Percentiles rank a stretch among this genome's conserved stretches.
phyloP scores from a whole-genome alignment of 2,888 invertebrate genomes.

The Steromphala cineraria region DNA sequence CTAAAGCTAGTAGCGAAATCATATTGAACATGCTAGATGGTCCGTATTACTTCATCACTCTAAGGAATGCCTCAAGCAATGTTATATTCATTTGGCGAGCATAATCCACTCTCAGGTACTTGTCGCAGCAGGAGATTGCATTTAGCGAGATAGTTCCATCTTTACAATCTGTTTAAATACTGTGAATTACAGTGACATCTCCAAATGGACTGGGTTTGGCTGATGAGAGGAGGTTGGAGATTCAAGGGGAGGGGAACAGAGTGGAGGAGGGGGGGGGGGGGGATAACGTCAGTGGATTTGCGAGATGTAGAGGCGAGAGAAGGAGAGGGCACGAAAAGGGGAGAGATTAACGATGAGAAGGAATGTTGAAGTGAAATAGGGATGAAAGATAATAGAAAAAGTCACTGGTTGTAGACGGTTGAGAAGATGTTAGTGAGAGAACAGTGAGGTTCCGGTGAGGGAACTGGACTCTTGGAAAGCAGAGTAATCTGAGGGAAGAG shows the following conservation, averaged over 20 bases:
- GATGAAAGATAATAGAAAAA: too few species aligned
- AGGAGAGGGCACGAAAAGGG: neutral
- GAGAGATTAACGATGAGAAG: neutral
- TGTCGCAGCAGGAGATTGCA: neutral
- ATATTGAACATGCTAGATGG: too few species aligned
- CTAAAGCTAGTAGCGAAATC: too few species aligned
- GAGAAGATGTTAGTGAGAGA: too few species aligned
- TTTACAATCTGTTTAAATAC: slow-evolving; percentile 1
- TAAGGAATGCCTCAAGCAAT: neutral
- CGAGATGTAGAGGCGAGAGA: neutral
- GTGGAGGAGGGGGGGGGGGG: too few species aligned
- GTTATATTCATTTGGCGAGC: neutral
- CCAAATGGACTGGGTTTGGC: neutral
- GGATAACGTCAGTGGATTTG: neutral
- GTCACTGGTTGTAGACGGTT: too few species aligned
- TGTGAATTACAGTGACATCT: slow-evolving; percentile 1
- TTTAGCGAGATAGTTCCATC: neutral
- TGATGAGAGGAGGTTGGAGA: too few species aligned
- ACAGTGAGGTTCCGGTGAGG: too few species aligned
- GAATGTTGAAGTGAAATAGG: neutral
- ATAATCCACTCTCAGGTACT: neutral
- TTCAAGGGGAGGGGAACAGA: too few species aligned
- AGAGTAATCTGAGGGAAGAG: too few species aligned
- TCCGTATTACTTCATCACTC: too few species aligned
- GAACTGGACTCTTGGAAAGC: too few species aligned